Conservation (phyloP, 2,797 vertebrate genomes). For the Telmatherina bonti region DNA sequence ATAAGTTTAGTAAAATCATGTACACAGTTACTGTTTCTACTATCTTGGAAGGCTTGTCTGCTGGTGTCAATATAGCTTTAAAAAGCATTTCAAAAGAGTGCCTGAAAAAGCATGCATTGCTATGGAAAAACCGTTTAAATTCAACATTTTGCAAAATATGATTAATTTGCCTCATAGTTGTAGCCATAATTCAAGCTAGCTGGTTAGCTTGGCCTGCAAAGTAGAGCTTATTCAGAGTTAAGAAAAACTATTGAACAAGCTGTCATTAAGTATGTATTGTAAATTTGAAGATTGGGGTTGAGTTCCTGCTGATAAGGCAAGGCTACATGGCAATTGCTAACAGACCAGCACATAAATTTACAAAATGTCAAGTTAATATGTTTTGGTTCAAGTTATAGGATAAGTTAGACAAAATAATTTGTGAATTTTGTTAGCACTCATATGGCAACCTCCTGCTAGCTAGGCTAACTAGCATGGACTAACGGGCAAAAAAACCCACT, state of each 20-base stretch:
- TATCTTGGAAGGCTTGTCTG: conserved; percentile 18
- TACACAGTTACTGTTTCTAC: background rate
- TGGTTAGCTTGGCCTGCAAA: conserved; percentile 14
- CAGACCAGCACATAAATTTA: background rate
- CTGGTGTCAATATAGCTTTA: background rate
- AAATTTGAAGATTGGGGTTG: background rate
- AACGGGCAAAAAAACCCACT: background rate
- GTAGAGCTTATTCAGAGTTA: background rate
- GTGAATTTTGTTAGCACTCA: background rate
- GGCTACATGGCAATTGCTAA: conserved; percentile 9
- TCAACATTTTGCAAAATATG: conserved; percentile 12
- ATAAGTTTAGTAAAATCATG: conserved; percentile 42
- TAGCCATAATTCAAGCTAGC: background rate
- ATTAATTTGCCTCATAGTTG: background rate
- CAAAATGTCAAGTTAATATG: background rate
- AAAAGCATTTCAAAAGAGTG: conserved; percentile 11
- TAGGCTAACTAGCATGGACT: conserved; percentile 19
- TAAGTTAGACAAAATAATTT: background rate
- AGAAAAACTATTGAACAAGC: conserved; percentile 6
- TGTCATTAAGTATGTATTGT: background rate
- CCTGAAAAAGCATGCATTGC: background rate
- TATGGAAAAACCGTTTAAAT: background rate
- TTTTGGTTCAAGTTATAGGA: background rate
- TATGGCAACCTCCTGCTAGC: background rate
- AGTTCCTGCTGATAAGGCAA: background rate